A percentile compares a stretch with the other conserved stretches of the same genome.
These are phyloP conservation scores for Myopa testacea DNA, from an alignment of 2,888 invertebrate species.

Conservation along the genomic window DNA sequence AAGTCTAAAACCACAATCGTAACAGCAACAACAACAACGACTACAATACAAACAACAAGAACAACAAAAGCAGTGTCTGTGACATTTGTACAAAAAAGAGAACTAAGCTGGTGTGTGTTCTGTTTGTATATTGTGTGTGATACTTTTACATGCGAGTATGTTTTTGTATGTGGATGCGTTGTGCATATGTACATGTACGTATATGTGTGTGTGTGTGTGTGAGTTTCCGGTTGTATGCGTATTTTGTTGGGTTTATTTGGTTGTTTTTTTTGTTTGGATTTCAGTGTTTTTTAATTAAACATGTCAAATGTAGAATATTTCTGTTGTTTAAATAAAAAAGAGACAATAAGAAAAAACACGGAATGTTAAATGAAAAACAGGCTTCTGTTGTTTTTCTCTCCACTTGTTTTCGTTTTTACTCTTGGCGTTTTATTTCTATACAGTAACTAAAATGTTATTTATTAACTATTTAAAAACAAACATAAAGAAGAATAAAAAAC, in stretches of 20 bases:
- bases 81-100: too few species aligned
- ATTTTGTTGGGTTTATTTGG: too few species aligned
- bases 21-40: background rate
- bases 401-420: slow-evolving; percentile 37
- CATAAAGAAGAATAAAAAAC: background rate
- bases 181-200: too few species aligned
- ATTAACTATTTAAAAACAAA: background rate
- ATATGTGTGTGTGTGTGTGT: too few species aligned
- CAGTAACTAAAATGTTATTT: slow-evolving; percentile 7
- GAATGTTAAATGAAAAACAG: slow-evolving; percentile 7
- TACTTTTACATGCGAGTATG: too few species aligned
- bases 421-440: slow-evolving; percentile 42
- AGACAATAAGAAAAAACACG: background rate
- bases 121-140: too few species aligned
- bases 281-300: background rate
- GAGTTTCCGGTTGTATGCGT: too few species aligned
- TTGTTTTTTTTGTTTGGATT: too few species aligned
- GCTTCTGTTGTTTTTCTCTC: background rate
- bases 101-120: too few species aligned
- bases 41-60: background rate
- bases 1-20: background rate
- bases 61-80: background rate
- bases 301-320: slow-evolving; percentile 13
- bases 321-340: background rate
- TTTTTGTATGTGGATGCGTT: too few species aligned